Evolutionary conservation across 2,888 invertebrate species (phyloP).

Genomic region (Mechanitis messenoides): DNA sequence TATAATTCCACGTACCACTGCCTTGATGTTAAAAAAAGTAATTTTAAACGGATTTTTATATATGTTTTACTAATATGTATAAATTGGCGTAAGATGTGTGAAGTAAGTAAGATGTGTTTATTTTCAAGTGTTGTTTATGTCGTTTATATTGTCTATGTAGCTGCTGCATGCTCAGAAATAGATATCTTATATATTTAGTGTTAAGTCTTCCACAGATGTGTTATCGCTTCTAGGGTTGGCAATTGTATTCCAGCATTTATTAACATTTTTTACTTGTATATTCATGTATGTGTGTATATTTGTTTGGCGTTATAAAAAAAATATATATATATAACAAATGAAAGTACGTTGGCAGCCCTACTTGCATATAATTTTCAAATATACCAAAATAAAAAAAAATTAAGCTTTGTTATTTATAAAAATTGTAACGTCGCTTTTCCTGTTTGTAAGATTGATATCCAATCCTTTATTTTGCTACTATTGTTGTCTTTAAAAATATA

Average conservation of each 20-base stretch:
- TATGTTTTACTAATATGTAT: slow-evolving; percentile 48
- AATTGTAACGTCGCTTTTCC: not conserved
- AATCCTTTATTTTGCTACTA: not conserved
- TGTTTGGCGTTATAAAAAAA: too few species aligned
- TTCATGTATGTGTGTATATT: too few species aligned
- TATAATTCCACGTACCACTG: slow-evolving; percentile 47
- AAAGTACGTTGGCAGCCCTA: too few species aligned
- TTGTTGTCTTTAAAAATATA: slow-evolving; percentile 2
- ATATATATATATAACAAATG: too few species aligned
- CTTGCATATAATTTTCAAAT: too few species aligned
- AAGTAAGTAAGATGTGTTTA: slow-evolving; percentile 25
- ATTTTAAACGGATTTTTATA: slow-evolving; percentile 50
- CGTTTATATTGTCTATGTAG: not conserved
- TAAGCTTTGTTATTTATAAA: too few species aligned
- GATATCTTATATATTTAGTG: not conserved
- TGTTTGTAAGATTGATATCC: not conserved
- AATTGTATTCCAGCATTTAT: too few species aligned
- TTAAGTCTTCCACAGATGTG: not conserved
- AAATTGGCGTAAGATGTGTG: slow-evolving; percentile 36
- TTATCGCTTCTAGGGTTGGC: not conserved
- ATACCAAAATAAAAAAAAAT: too few species aligned
- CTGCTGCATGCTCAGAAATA: not conserved
- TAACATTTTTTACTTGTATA: too few species aligned
- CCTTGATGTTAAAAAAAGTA: slow-evolving; percentile 59
- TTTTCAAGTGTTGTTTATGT: not conserved